Evolutionary conservation across 2,888 invertebrate species (phyloP), one percentile per base, ranked within the genome.

Genomic region (Hirudinaria manillensis): DNA sequence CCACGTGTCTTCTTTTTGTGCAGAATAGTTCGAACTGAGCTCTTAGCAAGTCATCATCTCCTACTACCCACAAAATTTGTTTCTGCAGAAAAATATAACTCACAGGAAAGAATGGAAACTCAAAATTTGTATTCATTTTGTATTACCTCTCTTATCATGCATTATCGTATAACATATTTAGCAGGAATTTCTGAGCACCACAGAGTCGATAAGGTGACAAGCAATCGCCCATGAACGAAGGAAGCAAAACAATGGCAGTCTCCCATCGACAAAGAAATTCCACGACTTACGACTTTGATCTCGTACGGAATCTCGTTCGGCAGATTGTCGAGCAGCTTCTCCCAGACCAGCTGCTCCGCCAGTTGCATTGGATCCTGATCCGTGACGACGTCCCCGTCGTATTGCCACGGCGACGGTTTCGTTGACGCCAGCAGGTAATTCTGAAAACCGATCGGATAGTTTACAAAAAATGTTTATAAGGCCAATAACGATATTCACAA

Each of bases 241-340:
- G 10, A 38, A 10, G 38, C 10, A 38, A 38, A 38, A 38, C 10
- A 38, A 38, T 10, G 10, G 38, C 38, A 38, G 10, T 6, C 38
- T 6, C 38, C 3, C 3, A 10, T 10, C 38, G 10, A 38, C 10
- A 6, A 38, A 45, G 16, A 45, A 6, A 16, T 45, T 10, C 45
- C 10, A 10, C 45, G 13, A 79, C 81, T 79, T 79, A 82, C 82
- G 53, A 85, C 87, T 77, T 88, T 86, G 3, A 95, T 83, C 61
- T 85, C 87, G 82, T 97, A 97, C 0, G 97, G 97, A 66, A 97
- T 89, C 87, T 96, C 93, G 79, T 93, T 89, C 0, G 91, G 89
- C 66, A 96, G 86, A 82, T 90, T 89, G 82, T 98, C 93, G 77
- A 98, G 84, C 61, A 96, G 88, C 38, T 91, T 91, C 1, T 94